Evolutionary conservation across 1,140 invertebrate genomes (phyloP), one percentile per base, ranked within the genome.

Genomic region (Drosophila azteca): DNA sequence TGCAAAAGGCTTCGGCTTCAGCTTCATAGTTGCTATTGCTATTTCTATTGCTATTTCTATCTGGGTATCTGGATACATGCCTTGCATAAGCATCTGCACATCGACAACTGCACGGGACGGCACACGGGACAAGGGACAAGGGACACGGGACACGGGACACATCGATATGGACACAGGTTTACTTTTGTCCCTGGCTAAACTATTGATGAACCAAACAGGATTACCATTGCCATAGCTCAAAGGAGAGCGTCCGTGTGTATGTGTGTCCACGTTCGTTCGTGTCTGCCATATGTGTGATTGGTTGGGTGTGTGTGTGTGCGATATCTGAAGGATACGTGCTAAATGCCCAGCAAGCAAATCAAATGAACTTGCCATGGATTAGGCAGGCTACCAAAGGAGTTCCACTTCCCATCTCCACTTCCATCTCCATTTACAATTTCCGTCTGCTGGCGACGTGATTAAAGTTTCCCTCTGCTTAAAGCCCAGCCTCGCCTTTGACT

Each of bases 181-280:
- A 77, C 72, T 73, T 75, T 71, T 81, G 76, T 73, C 65, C 76
- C 54, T 49, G 79, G 74, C 82, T 82, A 77, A 85, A 87, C 82
- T 85, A 87, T 85, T 85, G 82, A 87, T 85, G 78, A 85, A 85
- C 82, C 79, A 87, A 85, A 85, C 82, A 87, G 77, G 82, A 85
- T 85, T 87, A 85, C 77, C 68, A 73, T 35, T 60, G 62, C 61
- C 79, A 68, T 60, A 79, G 77, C 77, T 75, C 70, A 79, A 67
- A 72, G 68, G 73, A 67, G 73, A 67, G 35, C 17, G 29, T 49
- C 8, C 45, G 41, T 49, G n/a, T 49, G 9, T 35, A 35, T 46
- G 29, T 8, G 57, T 48, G 53, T 24, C n/a, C 41, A 39, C 11
- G 35, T 57, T 13, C 11, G 41, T 24, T 45, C 53, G 15, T 17